Evolutionary conservation across 2,797 vertebrate species (phyloP), one percentile per base, ranked within the genome.

Genomic region (Pachyuromys duprasi): DNA sequence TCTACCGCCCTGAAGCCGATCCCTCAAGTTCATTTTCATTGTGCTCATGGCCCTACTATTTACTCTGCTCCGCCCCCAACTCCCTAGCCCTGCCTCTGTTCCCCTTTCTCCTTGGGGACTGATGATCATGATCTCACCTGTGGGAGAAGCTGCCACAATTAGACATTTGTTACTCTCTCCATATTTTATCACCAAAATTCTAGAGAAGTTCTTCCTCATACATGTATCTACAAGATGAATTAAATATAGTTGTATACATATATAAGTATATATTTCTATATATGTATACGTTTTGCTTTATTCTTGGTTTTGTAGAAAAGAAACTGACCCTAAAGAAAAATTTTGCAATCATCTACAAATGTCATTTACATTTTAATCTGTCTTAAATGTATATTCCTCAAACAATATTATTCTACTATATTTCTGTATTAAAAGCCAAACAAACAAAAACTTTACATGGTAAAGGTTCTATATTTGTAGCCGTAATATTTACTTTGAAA

Each of bases 381-480:
- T 14, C 42, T 96, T 84, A 91, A 81, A 36, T 93, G n/a, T 74
- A 15, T 11, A 33, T 75, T 93, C 83, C 39, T 74, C 9, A 80
- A 60, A 60, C 55, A 95, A 55, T 14, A 24, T 42, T 84, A 75
- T 33, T 7, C 42, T 20, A 24, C 15, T 45, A 57, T 55, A 75
- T 79, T 93, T 91, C 94, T 60, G 22, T 74, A 86, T 89, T 80
- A 82, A 94, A 95, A 89, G 33, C 2, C 67, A 96, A 92, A 57
- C 9, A 93, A 90, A 31, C 14, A 15, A 94, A 90, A 93, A 87
- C 4, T 53, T 31, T 26, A 24, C 70, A n/a, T 80, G 90, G 55
- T 70, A 42, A 31, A 49, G 39, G 45, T 36, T 26, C 15, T 42
- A 8, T 97, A 14, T 17, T 22, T 60, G 86, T 13, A 93, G 67